Evolutionary conservation across 2,797 vertebrate species (phyloP).

Genomic region (Lepus oiostolus): DNA sequence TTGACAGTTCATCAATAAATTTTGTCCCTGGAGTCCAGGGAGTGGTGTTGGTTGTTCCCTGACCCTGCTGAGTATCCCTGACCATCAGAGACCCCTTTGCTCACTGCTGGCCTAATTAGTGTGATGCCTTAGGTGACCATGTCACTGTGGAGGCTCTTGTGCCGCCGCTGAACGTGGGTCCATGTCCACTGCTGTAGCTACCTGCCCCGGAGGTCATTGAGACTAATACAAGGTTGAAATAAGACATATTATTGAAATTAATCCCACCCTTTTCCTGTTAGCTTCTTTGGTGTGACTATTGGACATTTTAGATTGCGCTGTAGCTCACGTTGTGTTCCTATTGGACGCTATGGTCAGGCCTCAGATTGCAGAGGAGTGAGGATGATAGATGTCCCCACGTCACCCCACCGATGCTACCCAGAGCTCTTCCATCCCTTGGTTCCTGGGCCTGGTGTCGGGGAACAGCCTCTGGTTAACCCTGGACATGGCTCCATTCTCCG

Average conservation of each 20-base stretch:
- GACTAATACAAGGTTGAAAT: too few relatives aligned
- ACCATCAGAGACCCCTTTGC: not conserved
- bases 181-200: too few relatives aligned
- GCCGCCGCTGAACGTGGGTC: too few relatives aligned
- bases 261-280: not conserved
- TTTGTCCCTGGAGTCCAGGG: not conserved
- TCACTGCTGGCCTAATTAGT: not conserved
- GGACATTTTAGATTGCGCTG: not conserved
- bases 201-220: too few relatives aligned
- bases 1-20: not conserved
- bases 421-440: not conserved
- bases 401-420: too few relatives aligned
- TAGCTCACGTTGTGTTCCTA: not conserved
- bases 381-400: not conserved
- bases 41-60: too few relatives aligned
- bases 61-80: not conserved
- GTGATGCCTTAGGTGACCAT: too few relatives aligned
- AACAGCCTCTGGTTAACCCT: not conserved
- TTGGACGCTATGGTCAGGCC: not conserved
- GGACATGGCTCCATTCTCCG: not conserved
- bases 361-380: not conserved
- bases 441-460: not conserved
- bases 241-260: not conserved
- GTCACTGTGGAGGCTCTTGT: too few relatives aligned
- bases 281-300: not conserved